A percentile compares a stretch with the other conserved stretches of the same genome.
phyloP scores from a whole-genome alignment of 2,113 vertebrate species.

The Condylura cristata region DNA sequence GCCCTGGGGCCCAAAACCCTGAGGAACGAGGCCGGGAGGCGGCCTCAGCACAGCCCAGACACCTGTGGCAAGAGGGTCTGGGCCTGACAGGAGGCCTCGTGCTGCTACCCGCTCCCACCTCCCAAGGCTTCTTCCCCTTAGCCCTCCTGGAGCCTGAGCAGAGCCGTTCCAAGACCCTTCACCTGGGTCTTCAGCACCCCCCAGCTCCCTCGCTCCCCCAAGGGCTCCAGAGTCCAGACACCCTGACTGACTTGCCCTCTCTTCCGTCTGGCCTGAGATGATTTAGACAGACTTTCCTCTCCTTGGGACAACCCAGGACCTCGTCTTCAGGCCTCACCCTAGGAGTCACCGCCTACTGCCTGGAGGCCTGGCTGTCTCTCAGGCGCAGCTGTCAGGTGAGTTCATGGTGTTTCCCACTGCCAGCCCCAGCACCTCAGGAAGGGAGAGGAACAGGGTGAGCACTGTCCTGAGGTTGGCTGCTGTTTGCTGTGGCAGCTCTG shows the following conservation, averaged over 20 bases:
- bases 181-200: neutral
- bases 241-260: neutral
- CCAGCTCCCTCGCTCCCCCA: neutral
- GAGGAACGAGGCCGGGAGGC: neutral
- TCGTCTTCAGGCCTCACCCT: too few species aligned
- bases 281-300: neutral
- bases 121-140: neutral
- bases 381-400: fast-evolving
- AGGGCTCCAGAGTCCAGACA: neutral
- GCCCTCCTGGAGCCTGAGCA: neutral
- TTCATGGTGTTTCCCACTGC: neutral
- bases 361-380: neutral
- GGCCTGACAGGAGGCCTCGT: neutral
- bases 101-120: fast-evolving
- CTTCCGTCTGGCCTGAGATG: neutral
- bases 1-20: neutral
- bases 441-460: neutral
- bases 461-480: neutral
- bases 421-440: neutral
- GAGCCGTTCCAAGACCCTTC: neutral
- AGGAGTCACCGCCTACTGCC: neutral
- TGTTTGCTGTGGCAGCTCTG: neutral
- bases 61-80: fast-evolving
- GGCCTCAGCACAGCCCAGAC: neutral
- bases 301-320: neutral